Conservation (phyloP, 2,113 vertebrate genomes). For the Catharus fuscescens region DNA sequence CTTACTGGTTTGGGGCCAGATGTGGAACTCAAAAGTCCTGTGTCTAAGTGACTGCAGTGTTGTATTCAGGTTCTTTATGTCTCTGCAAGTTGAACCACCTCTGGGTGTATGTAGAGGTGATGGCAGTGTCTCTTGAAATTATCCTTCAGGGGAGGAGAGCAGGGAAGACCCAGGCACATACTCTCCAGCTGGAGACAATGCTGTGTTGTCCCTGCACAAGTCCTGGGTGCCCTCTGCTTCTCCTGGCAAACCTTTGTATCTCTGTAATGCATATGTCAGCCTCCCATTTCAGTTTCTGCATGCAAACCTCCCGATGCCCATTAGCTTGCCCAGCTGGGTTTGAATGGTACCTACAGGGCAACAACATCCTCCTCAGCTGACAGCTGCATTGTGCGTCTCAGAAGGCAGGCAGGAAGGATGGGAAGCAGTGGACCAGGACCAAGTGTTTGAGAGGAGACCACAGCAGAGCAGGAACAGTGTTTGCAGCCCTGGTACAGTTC, state of each 20-base stretch:
- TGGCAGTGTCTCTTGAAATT: background rate
- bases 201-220: rapidly evolving
- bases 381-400: background rate
- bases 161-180: background rate
- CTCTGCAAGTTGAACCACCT: background rate
- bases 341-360: background rate
- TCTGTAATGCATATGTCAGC: rapidly evolving
- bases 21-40: background rate
- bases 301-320: rapidly evolving
- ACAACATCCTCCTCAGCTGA: background rate
- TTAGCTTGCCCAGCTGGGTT: background rate
- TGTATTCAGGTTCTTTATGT: background rate
- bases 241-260: background rate
- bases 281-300: background rate
- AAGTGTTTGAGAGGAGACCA: background rate
- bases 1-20: background rate
- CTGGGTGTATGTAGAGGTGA: background rate
- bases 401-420: background rate
- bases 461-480: background rate
- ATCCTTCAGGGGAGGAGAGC: rapidly evolving
- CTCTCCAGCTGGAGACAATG: background rate
- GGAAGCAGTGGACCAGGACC: background rate
- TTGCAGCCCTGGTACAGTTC: background rate
- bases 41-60: background rate
- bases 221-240: background rate